Evolutionary conservation across 2,113 vertebrate species (phyloP).

Genomic region (Carettochelys insculpta): DNA sequence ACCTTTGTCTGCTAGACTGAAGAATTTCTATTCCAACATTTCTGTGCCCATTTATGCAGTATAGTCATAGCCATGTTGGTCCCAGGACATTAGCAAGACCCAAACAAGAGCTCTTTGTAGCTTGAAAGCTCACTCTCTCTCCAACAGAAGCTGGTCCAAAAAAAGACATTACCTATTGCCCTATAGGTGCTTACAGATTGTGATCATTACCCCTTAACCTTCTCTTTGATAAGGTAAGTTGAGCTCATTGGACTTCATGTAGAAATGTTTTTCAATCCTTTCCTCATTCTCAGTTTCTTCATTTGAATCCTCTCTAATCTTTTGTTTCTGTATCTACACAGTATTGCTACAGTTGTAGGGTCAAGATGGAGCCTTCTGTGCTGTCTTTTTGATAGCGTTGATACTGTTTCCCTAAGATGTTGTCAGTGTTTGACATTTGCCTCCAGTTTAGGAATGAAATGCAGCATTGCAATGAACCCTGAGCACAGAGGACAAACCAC

Average conservation of each 20-base stretch:
- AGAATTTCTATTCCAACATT: background rate
- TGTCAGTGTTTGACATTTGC: background rate
- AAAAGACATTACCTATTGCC: background rate
- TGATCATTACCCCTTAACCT: background rate
- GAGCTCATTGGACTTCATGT: background rate
- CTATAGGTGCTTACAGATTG: background rate
- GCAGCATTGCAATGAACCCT: background rate
- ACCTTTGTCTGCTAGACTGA: background rate
- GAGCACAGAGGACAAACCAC: background rate
- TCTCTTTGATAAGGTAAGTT: background rate
- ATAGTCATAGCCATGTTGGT: background rate
- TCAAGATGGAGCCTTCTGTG: too few relatives aligned
- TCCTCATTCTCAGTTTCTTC: background rate
- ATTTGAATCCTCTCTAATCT: background rate
- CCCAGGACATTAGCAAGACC: background rate
- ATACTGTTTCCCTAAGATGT: background rate
- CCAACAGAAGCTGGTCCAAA: background rate
- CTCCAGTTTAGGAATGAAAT: background rate
- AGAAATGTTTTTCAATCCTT: background rate
- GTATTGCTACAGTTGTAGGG: background rate
- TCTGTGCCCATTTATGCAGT: background rate
- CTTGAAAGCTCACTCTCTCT: background rate
- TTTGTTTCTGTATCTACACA: background rate
- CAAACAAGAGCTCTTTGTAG: background rate
- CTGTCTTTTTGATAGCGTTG: too few relatives aligned